Evolutionary conservation across 2,888 invertebrate genomes (phyloP).

Genomic region (Torymus texanus): DNA sequence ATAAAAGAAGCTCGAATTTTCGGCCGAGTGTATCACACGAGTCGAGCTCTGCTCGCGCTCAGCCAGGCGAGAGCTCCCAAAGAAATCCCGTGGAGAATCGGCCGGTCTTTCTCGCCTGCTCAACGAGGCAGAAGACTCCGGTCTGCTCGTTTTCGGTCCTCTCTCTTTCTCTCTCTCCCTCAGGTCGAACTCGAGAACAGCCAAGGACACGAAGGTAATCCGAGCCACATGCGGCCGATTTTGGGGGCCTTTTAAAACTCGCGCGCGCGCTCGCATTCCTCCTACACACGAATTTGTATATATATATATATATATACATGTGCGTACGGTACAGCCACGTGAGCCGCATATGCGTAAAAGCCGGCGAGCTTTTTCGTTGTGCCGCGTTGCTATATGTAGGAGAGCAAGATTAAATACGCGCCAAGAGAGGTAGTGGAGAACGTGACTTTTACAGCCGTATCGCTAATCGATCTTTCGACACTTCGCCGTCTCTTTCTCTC

Average conservation of each 20-base stretch:
- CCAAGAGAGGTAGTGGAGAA: background rate
- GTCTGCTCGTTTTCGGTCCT: constrained; percentile 25
- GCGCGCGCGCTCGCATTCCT: constrained; percentile 64
- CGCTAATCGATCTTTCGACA: constrained; percentile 15
- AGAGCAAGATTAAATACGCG: background rate
- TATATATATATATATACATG: constrained; percentile 9
- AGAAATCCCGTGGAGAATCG: constrained; percentile 58
- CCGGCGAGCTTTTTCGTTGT: too few species aligned
- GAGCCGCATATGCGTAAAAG: constrained; percentile 23
- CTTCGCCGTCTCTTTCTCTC: too few species aligned
- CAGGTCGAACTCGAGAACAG: too few species aligned
- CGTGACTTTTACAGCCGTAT: constrained; percentile 13
- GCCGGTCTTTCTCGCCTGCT: constrained; percentile 47
- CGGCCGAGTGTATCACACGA: constrained; percentile 23
- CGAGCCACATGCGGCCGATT: constrained; percentile 69
- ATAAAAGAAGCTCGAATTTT: constrained; percentile 11
- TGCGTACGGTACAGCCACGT: background rate
- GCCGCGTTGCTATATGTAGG: background rate
- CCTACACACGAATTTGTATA: background rate
- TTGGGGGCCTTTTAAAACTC: constrained; percentile 69
- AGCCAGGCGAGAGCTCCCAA: constrained; percentile 23
- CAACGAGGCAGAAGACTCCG: constrained; percentile 64
- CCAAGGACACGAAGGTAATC: constrained; percentile 73
- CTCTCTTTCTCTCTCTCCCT: too few species aligned
- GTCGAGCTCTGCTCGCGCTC: background rate